A percentile compares a stretch with the other conserved stretches of the same genome.
Conservation (phyloP, 2,113 vertebrate species). For the Lamprotornis superbus region DNA sequence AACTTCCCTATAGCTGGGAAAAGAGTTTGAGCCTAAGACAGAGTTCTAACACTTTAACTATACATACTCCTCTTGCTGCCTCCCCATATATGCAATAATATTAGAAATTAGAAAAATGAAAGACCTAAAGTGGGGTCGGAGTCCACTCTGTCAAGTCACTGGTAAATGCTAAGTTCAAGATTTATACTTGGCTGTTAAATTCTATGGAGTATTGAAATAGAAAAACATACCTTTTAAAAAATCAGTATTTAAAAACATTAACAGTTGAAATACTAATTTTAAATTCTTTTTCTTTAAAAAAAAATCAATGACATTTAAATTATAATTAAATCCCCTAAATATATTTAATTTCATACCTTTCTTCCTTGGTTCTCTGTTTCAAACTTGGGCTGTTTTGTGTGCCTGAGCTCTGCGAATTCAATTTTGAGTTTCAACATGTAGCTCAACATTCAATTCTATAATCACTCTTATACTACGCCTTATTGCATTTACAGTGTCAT, state of each 20-base stretch:
- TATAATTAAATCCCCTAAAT: background rate
- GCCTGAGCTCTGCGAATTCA: background rate
- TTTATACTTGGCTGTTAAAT: background rate
- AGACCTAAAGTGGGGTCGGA: background rate
- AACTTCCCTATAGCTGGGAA: background rate
- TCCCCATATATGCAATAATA: background rate
- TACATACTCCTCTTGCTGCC: background rate
- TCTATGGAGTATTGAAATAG: background rate
- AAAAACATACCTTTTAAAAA: background rate
- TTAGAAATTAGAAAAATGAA: background rate
- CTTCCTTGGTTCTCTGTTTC: constrained; percentile 16
- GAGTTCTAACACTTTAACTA: background rate
- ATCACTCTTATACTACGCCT: background rate
- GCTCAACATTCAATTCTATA: background rate
- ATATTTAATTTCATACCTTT: constrained; percentile 27
- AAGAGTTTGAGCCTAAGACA: background rate
- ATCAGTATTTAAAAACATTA: background rate
- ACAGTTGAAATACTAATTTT: background rate
- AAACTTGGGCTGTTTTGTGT: background rate
- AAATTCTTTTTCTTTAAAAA: background rate
- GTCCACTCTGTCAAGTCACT: background rate
- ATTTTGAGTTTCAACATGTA: constrained; percentile 14
- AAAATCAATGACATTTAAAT: background rate
- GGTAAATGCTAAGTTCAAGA: background rate
- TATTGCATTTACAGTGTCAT: background rate